Conservation (phyloP, 2,797 vertebrate genomes). For the Crocodylus rhombifer region DNA sequence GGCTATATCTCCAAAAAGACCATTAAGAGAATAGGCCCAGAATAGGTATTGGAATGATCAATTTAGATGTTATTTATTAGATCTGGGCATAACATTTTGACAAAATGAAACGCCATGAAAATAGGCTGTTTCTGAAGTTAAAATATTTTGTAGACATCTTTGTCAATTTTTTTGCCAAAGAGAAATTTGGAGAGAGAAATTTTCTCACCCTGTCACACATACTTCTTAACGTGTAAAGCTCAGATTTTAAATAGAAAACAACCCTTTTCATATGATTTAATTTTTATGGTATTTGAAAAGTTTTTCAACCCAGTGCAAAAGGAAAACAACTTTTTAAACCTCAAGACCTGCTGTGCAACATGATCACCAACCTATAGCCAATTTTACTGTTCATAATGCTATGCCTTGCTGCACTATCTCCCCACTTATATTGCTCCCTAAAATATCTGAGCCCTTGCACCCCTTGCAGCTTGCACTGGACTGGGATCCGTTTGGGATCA, state of each 20-base stretch:
- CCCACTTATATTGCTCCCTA: neutral
- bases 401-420: neutral
- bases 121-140: neutral
- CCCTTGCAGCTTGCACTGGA: no score
- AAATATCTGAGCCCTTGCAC: neutral
- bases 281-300: neutral
- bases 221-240: neutral
- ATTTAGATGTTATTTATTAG: neutral
- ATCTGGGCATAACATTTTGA: neutral
- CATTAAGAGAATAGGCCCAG: neutral
- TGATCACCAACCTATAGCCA: neutral
- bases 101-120: neutral
- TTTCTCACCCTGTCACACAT: neutral
- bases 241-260: neutral
- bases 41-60: neutral
- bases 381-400: neutral
- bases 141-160: neutral
- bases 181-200: neutral
- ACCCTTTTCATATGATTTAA: neutral
- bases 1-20: neutral
- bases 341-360: neutral
- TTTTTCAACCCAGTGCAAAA: slow-evolving; percentile 1
- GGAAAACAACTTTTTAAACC: rapidly evolving
- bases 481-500: slow-evolving; percentile 13
- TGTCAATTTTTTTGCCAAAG: neutral